Conservation (phyloP, 2,888 invertebrate species). For the Labia minor region DNA sequence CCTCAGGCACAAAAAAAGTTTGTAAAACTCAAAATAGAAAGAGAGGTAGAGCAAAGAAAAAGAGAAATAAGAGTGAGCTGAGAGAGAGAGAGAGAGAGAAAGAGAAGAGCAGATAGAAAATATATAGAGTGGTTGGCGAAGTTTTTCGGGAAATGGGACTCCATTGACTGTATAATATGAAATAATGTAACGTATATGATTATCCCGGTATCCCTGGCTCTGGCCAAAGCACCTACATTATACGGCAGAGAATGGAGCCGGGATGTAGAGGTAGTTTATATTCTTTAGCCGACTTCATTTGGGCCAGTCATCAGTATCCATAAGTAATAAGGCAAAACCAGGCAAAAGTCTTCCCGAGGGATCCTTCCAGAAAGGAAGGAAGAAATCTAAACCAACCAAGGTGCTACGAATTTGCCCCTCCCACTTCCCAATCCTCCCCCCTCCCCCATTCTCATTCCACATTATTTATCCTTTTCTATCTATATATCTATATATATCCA, state of each 20-base stretch:
- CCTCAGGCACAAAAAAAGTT: too few species aligned
- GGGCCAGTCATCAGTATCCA: constrained; percentile 28
- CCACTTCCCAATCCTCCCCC: too few species aligned
- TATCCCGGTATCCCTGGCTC: constrained; percentile 20
- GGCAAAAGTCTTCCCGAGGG: constrained; percentile 27
- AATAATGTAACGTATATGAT: constrained; percentile 27
- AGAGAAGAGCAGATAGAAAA: background rate
- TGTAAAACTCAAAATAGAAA: background rate
- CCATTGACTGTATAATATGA: constrained; percentile 24
- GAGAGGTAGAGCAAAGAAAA: background rate
- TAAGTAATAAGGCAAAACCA: constrained; percentile 29
- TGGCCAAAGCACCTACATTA: constrained; percentile 13
- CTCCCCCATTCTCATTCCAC: too few species aligned
- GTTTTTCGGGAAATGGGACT: constrained; percentile 20
- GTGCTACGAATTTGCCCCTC: too few species aligned
- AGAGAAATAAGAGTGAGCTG: background rate
- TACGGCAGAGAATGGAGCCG: constrained; percentile 14
- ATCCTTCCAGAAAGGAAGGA: constrained; percentile 27
- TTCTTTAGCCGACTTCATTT: constrained; percentile 25
- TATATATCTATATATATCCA: too few species aligned
- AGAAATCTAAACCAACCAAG: constrained; percentile 30
- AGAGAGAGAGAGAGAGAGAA: background rate
- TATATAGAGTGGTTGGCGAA: constrained; percentile 13
- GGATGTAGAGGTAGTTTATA: constrained; percentile 14
- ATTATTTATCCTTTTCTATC: too few species aligned